Base-by-base conservation (phyloP, 2,888 invertebrate species). In the Diachrysia chrysitis region DNA sequence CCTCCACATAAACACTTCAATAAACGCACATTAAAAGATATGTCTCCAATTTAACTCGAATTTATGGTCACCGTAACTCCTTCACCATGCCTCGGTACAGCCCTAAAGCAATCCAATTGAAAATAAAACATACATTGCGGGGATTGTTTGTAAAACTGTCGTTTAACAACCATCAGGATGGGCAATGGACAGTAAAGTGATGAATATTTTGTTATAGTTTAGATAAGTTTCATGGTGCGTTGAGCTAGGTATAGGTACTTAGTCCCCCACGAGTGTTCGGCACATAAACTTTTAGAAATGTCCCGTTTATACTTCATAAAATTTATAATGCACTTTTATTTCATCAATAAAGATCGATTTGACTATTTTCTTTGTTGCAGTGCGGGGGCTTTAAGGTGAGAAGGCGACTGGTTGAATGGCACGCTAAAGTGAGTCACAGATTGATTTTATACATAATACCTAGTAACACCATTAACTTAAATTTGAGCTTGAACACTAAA, bases 271-370 rank as follows among this genome's bases (percentile, higher is more conserved):
- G 83, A 90, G 88, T 88, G 89, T 84, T 85, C 86, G 87, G 87
- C 83, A 83, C 93, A 94, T 94, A 94, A 94, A 94, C 87, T 91
- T 85, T 85, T 81, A 88, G 90, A 91, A 91, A 93, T 90, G 90
- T 85, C 86, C 85, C 91, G 90, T 94, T 95, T 92, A 93, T 93
- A 93, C 93, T 90, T 91, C 94, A 95, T 95, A 94, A 94, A 94
- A 89, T 94, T 94, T 94, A 94, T 93, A 51, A 94, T 93, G 92
- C 94, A 93, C 87, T 94, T 94, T 94, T 93, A 94, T 94, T 91
- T 79, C 88, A 80, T 87, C 92, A 88, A 93, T 94, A 94, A 95
- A 94, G 85, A 92, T 93, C 91, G 92, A 93, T 93, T 90, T 91
- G 89, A 91, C 91, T 91, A 90, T 89, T 87, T 89, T 89, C 90